Base-by-base conservation (phyloP, 2,888 invertebrate genomes). In the Lasioglossum leucozonium region DNA sequence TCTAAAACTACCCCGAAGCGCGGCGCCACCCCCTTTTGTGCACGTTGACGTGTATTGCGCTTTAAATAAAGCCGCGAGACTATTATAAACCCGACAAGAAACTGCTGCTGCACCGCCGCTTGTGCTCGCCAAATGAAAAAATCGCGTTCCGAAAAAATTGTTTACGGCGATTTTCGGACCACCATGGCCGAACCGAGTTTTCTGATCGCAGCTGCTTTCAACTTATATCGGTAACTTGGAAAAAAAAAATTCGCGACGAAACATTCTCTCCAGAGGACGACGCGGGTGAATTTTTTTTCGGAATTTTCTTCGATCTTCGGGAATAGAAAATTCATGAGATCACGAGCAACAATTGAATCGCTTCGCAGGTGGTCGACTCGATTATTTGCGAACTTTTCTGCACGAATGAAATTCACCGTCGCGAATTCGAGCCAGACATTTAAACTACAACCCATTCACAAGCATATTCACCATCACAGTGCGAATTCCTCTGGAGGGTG, bases 11-110 rank as follows among this genome's bases (percentile, higher is more conserved):
- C 30, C 34, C 22, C 13, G 8, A n/a, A 18, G 2, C 5, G 58
- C 11, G n/a, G 13, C 26, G 58, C 65, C 65, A 18, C 10, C 65
- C 65, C 37, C 37, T 18, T 22, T 8, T 18, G 10, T 67, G 67
- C 37, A 30, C 26, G 30, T 65, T 37, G 79, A 73, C 30, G 65
- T 51, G 65, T 44, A 81, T 81, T 44, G 79, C 40, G 67, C 44
- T 79, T 74, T 80, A 74, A 73, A 80, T 74, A 69, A 58, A 72
- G 42, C 30, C 69, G 26, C 37, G n/a, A n/a, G n/a, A n/a, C n/a
- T n/a, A n/a, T n/a, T n/a, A n/a, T n/a, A n/a, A n/a, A n/a, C n/a
- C n/a, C n/a, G n/a, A n/a, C n/a, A n/a, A n/a, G n/a, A n/a, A n/a
- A n/a, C n/a, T n/a, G n/a, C n/a, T n/a, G n/a, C n/a, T n/a, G n/a